phyloP scores from a whole-genome alignment of 2,113 vertebrate genomes.

The Oriolus oriolus region DNA sequence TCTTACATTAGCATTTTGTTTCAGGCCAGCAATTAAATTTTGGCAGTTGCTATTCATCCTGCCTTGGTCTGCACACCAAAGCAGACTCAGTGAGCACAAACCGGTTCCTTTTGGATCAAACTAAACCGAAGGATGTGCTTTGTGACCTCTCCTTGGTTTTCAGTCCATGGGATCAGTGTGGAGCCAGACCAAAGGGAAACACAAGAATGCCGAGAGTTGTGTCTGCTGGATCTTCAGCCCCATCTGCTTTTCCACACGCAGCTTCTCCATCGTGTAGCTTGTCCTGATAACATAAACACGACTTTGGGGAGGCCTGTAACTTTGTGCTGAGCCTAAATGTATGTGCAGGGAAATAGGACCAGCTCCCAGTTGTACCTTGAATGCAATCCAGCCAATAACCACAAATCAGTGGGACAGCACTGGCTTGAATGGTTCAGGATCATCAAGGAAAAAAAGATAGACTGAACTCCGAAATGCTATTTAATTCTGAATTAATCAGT shows the following conservation, averaged over 20 bases:
- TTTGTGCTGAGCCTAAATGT: neutral
- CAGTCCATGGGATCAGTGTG: neutral
- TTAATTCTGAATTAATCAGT: neutral
- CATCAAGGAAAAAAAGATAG: neutral
- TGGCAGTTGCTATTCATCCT: fast-evolving
- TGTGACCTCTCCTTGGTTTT: neutral
- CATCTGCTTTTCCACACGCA: neutral
- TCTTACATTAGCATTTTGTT: neutral
- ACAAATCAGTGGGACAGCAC: neutral
- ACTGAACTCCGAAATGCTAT: neutral
- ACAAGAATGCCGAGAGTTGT: neutral
- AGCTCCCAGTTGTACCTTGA: neutral
- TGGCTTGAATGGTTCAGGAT: neutral
- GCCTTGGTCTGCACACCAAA: neutral
- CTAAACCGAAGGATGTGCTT: neutral
- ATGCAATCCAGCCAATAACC: neutral
- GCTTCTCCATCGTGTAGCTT: neutral
- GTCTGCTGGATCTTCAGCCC: neutral
- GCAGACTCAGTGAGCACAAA: neutral
- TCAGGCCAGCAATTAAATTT: neutral
- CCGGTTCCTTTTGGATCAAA: neutral
- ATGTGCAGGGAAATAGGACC: neutral
- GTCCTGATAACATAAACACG: neutral
- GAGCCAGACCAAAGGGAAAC: neutral
- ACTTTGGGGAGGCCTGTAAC: neutral